These are phyloP conservation scores for Clanis bilineata DNA, from an alignment of 2,888 invertebrate genomes.

Conservation along the genomic window DNA sequence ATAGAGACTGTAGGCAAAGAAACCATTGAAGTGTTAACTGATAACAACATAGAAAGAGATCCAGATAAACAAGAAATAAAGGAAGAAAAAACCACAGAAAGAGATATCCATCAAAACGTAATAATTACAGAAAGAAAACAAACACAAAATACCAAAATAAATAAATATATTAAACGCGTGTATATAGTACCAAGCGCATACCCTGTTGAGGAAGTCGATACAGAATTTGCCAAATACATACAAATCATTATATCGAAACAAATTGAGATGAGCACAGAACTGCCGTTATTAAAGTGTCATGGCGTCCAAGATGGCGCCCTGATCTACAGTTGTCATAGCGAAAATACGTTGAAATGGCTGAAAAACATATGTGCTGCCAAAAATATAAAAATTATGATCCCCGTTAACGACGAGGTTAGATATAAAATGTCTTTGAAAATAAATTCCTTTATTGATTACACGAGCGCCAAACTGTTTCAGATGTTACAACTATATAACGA, in stretches of 20 bases:
- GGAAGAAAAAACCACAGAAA: not conserved
- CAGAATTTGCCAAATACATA: conserved; percentile 19
- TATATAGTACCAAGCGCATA: conserved; percentile 30
- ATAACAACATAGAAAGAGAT: not conserved
- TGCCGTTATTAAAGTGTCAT: conserved; percentile 53
- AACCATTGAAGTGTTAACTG: too few species aligned
- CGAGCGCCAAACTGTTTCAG: conserved; percentile 34
- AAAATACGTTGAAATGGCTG: conserved; percentile 20
- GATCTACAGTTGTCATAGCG: conserved; percentile 51
- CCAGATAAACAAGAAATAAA: not conserved
- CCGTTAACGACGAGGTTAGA: conserved; percentile 10
- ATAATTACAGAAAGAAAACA: too few species aligned
- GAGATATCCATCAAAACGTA: not conserved
- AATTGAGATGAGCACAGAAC: conserved; percentile 31
- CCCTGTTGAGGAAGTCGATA: conserved; percentile 27
- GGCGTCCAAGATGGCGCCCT: conserved; percentile 51
- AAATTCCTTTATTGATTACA: conserved; percentile 35
- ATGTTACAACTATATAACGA: conserved; percentile 49
- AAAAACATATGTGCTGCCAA: conserved; percentile 24
- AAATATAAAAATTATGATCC: conserved; percentile 24
- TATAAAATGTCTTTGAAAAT: conserved; percentile 41
- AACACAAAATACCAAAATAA: conserved; percentile 11
- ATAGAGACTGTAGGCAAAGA: not conserved
- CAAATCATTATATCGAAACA: conserved; percentile 32
- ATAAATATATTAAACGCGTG: conserved; percentile 22